Conservation (phyloP, 2,888 invertebrate genomes). For the Cepaea hortensis region DNA sequence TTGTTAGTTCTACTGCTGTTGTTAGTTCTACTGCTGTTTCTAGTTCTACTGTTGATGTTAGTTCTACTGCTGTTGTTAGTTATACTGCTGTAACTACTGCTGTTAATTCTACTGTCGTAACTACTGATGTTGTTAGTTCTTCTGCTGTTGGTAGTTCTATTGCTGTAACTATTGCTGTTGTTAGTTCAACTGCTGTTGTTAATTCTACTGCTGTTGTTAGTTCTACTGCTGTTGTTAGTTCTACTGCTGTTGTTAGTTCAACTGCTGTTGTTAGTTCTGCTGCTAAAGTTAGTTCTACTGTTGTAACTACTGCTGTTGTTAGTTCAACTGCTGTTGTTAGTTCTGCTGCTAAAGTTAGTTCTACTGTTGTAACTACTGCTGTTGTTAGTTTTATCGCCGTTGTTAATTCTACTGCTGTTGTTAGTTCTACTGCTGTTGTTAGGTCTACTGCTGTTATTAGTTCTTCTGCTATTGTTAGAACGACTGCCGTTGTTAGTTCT, state of each 20-base stretch:
- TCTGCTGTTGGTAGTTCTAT: not conserved
- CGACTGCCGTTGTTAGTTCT: not conserved
- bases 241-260: not conserved
- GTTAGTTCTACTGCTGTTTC: not conserved
- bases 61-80: not conserved
- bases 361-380: not conserved
- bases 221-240: not conserved
- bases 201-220: not conserved
- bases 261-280: not conserved
- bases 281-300: not conserved
- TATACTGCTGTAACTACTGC: not conserved
- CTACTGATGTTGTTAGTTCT: not conserved
- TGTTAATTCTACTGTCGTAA: not conserved
- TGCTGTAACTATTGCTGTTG: not conserved
- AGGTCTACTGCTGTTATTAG: not conserved
- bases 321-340: not conserved
- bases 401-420: not conserved
- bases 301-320: not conserved
- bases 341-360: not conserved
- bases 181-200: not conserved
- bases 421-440: not conserved
- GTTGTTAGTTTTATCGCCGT: not conserved
- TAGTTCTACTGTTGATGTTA: not conserved
- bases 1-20: not conserved
- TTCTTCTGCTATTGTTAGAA: not conserved